These are phyloP conservation scores for Telmatherina bonti DNA, from an alignment of 2,797 vertebrate genomes.

Conservation along the genomic window DNA sequence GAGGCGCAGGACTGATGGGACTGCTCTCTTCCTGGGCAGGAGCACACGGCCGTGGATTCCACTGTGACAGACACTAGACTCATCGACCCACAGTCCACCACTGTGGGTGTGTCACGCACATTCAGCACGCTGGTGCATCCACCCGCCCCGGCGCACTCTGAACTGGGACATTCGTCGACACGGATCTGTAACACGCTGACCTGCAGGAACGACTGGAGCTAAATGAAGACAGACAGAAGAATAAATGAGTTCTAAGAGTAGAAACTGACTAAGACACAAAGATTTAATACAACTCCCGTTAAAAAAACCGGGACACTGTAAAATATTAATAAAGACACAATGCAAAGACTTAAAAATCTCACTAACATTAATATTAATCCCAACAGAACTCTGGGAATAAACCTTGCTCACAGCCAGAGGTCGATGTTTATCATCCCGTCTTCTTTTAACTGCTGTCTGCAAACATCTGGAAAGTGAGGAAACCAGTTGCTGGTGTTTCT, in stretches of 20 bases:
- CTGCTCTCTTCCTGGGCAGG: constrained; percentile 80
- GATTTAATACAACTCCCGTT: not conserved
- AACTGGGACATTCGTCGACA: constrained; percentile 84
- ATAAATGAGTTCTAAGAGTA: not conserved
- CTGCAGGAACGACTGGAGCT: constrained; percentile 89
- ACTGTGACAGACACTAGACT: constrained; percentile 84
- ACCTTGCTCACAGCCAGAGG: too few relatives aligned
- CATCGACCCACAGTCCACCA: constrained; percentile 84
- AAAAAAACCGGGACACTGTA: too few relatives aligned
- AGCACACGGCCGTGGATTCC: constrained; percentile 77
- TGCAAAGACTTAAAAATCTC: too few relatives aligned
- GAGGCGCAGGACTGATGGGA: constrained; percentile 84
- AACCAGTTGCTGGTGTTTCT: too few relatives aligned
- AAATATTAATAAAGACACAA: too few relatives aligned
- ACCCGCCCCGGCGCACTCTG: constrained; percentile 76
- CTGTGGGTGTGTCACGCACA: constrained; percentile 79
- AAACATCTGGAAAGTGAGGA: too few relatives aligned
- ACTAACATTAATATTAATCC: too few relatives aligned
- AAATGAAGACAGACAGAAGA: constrained; percentile 15
- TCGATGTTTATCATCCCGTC: too few relatives aligned
- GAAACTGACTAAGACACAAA: constrained; percentile 1
- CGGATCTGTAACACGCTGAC: constrained; percentile 84
- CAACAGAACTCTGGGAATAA: too few relatives aligned
- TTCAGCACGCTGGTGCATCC: constrained; percentile 78
- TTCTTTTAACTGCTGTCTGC: too few relatives aligned